A percentile compares a stretch with the other conserved stretches of the same genome.
Conservation (phyloP, 2,888 invertebrate genomes). For the Magallana nippona region DNA sequence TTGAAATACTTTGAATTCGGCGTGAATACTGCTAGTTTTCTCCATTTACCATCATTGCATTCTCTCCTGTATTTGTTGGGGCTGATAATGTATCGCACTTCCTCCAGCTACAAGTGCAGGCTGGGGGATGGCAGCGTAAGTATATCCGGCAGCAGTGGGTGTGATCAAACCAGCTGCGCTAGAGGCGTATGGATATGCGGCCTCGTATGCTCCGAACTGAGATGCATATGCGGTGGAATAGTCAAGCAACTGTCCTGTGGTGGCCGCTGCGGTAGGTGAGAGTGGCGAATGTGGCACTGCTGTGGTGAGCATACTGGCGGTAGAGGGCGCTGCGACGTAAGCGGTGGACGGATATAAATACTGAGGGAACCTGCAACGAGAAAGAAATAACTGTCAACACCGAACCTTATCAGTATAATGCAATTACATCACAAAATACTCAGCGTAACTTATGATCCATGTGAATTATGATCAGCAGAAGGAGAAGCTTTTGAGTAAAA, state of each 20-base stretch:
- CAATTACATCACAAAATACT: conserved; percentile 24
- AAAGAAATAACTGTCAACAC: conserved; percentile 38
- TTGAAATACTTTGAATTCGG: conserved; percentile 11
- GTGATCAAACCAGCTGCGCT: conserved; percentile 65
- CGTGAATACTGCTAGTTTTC: conserved; percentile 18
- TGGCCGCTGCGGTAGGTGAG: conserved; percentile 66
- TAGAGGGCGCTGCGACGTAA: conserved; percentile 64
- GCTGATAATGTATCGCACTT: conserved; percentile 70
- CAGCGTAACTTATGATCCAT: conserved; percentile 13
- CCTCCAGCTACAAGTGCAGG: conserved; percentile 64
- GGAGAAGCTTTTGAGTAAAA: conserved; percentile 2
- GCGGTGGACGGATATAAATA: conserved; percentile 71
- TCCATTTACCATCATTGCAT: conserved; percentile 64
- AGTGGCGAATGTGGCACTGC: conserved; percentile 68
- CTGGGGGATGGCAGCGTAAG: conserved; percentile 69
- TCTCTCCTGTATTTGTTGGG: conserved; percentile 73
- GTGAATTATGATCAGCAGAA: conserved; percentile 30
- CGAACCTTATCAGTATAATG: not conserved
- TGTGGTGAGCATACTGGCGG: conserved; percentile 59
- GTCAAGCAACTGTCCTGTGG: conserved; percentile 65
- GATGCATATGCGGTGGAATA: conserved; percentile 70
- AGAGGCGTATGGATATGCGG: conserved; percentile 69
- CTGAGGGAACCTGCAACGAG: conserved; percentile 67
- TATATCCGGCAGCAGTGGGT: conserved; percentile 69
- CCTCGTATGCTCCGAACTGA: conserved; percentile 62